These are phyloP conservation scores for Caretta caretta DNA, from an alignment of 2,113 vertebrate genomes.

Conservation along the genomic window DNA sequence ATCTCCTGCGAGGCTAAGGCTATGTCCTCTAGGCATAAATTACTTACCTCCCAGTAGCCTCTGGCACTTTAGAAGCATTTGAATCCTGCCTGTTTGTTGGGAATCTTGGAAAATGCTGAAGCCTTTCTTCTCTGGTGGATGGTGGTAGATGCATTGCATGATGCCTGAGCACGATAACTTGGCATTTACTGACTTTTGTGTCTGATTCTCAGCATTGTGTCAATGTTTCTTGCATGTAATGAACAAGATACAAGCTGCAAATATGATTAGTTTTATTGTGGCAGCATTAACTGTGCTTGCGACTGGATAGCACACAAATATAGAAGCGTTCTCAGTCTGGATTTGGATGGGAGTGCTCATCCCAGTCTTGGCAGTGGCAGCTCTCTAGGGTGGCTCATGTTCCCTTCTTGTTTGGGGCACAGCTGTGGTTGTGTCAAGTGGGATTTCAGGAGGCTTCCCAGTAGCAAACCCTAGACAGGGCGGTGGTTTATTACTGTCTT, in stretches of 20 bases:
- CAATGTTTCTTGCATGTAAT: background rate
- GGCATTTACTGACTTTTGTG: slow-evolving; percentile 12
- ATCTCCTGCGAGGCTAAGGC: background rate
- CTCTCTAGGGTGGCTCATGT: rapidly evolving
- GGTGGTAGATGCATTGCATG: background rate
- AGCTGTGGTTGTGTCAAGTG: rapidly evolving
- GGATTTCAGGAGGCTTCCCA: background rate
- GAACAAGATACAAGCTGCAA: background rate
- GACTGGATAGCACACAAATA: background rate
- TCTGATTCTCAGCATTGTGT: slow-evolving; percentile 16
- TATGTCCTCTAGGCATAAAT: slow-evolving; percentile 59
- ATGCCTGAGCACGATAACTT: background rate
- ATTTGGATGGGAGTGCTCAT: background rate
- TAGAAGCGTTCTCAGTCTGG: background rate
- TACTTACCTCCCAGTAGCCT: slow-evolving; percentile 40
- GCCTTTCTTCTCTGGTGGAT: background rate
- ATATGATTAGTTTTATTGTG: background rate
- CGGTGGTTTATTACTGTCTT: background rate
- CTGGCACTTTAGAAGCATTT: background rate
- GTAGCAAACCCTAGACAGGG: background rate
- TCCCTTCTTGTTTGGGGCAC: background rate
- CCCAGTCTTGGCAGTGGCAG: background rate
- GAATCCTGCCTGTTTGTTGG: background rate
- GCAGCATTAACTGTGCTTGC: background rate
- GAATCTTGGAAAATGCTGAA: slow-evolving; percentile 5